phyloP scores from a whole-genome alignment of 2,113 vertebrate genomes.

The Todiramphus chloris region DNA sequence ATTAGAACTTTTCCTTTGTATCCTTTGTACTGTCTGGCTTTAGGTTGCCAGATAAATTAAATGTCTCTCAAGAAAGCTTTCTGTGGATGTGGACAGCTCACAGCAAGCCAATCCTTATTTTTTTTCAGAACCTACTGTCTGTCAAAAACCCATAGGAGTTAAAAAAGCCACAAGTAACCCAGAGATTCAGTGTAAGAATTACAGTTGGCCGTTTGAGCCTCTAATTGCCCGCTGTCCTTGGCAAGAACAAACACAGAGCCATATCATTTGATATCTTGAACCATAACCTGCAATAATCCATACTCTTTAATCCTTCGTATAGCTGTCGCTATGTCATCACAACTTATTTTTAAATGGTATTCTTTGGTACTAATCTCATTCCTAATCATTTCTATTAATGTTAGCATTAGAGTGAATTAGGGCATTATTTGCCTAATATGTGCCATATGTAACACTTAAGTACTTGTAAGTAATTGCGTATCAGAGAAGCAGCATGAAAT shows the following conservation, averaged over 20 bases:
- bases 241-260: slow-evolving; percentile 13
- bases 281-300: slow-evolving; percentile 57
- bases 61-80: neutral
- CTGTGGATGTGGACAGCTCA: neutral
- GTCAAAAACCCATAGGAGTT: neutral
- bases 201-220: neutral
- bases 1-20: neutral
- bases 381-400: slow-evolving; percentile 57
- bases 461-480: slow-evolving; percentile 27
- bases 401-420: slow-evolving; percentile 66
- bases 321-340: slow-evolving; percentile 33
- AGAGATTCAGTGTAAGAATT: neutral
- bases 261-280: neutral
- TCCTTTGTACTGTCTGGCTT: neutral
- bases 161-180: neutral
- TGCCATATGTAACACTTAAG: slow-evolving; percentile 46
- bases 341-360: slow-evolving; percentile 36
- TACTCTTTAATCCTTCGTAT: slow-evolving; percentile 42
- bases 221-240: slow-evolving; percentile 6
- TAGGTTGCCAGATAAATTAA: neutral
- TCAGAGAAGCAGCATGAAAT: neutral
- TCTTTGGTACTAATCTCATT: slow-evolving; percentile 57
- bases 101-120: neutral
- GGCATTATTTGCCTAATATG: slow-evolving; percentile 35
- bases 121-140: neutral